Percentiles rank a stretch among this genome's conserved stretches.
These are phyloP conservation scores for Aptenodytes patagonicus DNA, from an alignment of 2,113 vertebrate genomes.

Conservation along the genomic window DNA sequence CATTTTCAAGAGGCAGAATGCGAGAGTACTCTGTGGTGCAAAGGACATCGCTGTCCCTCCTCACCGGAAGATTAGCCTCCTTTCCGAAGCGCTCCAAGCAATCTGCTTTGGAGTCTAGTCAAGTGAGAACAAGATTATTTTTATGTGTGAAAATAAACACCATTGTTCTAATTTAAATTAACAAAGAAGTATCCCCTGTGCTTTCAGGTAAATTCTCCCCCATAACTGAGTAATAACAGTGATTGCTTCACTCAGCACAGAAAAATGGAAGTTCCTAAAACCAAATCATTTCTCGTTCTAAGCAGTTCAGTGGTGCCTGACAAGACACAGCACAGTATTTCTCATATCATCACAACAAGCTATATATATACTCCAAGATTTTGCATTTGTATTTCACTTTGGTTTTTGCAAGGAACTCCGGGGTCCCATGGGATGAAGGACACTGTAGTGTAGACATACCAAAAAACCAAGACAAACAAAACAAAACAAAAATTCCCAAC, in stretches of 20 bases:
- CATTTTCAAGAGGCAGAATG: conserved; percentile 89
- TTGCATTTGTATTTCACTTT: not conserved
- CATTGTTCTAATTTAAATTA: not conserved
- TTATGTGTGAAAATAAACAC: not conserved
- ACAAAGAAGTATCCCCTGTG: not conserved
- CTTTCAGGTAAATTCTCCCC: not conserved
- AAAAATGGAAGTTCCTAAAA: not conserved
- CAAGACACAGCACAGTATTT: not conserved
- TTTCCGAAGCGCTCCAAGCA: conserved; percentile 84
- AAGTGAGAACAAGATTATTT: not conserved
- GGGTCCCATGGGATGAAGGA: not conserved
- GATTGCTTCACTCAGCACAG: not conserved
- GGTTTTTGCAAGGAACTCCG: not conserved
- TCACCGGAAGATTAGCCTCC: conserved; percentile 74
- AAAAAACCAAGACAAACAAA: not conserved
- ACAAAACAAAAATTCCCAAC: not conserved
- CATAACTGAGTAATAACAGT: rapidly evolving
- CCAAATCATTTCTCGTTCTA: not conserved
- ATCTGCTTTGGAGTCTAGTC: conserved; percentile 83
- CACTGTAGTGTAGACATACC: not conserved
- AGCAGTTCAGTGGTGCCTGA: not conserved
- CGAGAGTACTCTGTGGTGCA: conserved; percentile 89
- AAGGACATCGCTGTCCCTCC: conserved; percentile 80
- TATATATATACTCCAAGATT: not conserved
- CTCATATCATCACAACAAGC: not conserved